Base-by-base conservation (phyloP, 2,888 invertebrate species). In the Tyria jacobaeae region DNA sequence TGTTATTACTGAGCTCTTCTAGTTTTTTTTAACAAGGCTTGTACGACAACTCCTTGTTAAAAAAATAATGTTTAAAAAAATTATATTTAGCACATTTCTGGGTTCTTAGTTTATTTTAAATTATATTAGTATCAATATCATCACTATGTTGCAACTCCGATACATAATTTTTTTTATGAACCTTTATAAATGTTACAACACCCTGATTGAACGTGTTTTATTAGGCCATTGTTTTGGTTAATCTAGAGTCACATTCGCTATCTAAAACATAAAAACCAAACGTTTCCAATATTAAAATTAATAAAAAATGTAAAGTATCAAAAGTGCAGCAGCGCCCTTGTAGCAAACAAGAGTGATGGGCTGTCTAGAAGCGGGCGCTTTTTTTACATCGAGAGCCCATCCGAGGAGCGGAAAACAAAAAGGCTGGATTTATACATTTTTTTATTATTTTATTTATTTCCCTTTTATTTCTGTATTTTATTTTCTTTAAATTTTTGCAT, bases 341-440 rank as follows among this genome's bases (percentile, higher is more conserved):
- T 81, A 14, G 70, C 7, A 15, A 60, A 62, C 68, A 79, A 70
- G 70, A 75, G 82, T 86, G 86, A 84, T 87, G 85, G 85, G 79
- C 91, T 89, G 94, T 94, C 94, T 94, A 91, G 92, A 91, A 92
- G 89, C 93, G 93, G 91, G 89, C 90, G 89, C 90, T 92, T 94
- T 94, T 89, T 93, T 91, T 90, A 89, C 90, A 89, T 88, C 88
- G 88, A 89, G 89, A 91, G 89, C 93, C 92, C 90, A 89, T 89
- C 91, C 90, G 89, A 88, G 86, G 84, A 88, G 83, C 87, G 87
- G 88, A 84, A 91, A 92, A 93, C 92, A 93, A 94, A 94, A 94
- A 92, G 90, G 88, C 87, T 86, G 92, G 92, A 93, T 92, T 94
- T 93, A 89, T 92, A 90, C 89, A 78, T 76, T 69, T 73, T 89